A percentile compares a stretch with the other conserved stretches of the same genome.
Evolutionary conservation across 2,113 vertebrate species (phyloP).

Genomic region (Hyperopisus bebe): DNA sequence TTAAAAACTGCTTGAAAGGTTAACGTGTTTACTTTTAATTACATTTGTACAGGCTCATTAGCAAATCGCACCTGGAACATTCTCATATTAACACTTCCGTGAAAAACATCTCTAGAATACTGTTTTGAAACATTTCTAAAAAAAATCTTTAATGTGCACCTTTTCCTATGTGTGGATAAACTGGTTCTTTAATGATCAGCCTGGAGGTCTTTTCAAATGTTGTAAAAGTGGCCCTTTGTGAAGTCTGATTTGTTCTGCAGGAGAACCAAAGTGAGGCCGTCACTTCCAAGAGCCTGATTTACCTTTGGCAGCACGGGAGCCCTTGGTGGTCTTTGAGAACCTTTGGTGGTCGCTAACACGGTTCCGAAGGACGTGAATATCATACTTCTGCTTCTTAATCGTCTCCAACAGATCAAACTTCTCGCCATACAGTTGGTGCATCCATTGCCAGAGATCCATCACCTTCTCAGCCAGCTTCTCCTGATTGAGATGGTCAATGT

Average conservation of each 20-base stretch:
- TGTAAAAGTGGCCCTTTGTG: not conserved
- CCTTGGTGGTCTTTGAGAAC: conserved; percentile 68
- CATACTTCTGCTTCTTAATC: conserved; percentile 91
- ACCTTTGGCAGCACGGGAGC: conserved; percentile 48
- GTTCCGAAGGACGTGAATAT: conserved; percentile 86
- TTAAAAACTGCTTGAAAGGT: not conserved
- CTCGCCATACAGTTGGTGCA: conserved; percentile 79
- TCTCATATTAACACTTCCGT: not conserved
- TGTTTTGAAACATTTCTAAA: not conserved
- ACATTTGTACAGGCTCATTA: not conserved
- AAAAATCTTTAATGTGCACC: not conserved
- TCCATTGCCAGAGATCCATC: conserved; percentile 80
- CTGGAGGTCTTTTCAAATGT: not conserved
- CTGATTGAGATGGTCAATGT: conserved; percentile 66
- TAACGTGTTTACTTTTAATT: not conserved
- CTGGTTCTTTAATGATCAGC: not conserved
- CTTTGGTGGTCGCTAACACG: conserved; percentile 90
- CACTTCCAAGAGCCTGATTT: conserved; percentile 63
- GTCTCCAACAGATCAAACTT: conserved; percentile 88
- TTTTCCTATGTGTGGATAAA: not conserved
- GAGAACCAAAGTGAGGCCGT: conserved; percentile 1
- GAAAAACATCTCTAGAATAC: not conserved
- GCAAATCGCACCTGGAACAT: not conserved
- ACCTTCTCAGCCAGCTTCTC: conserved; percentile 78
- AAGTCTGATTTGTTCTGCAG: not conserved